A percentile compares a stretch with the other conserved stretches of the same genome.
phyloP scores from a whole-genome alignment of 2,113 vertebrate genomes.

The Circaetus gallicus region DNA sequence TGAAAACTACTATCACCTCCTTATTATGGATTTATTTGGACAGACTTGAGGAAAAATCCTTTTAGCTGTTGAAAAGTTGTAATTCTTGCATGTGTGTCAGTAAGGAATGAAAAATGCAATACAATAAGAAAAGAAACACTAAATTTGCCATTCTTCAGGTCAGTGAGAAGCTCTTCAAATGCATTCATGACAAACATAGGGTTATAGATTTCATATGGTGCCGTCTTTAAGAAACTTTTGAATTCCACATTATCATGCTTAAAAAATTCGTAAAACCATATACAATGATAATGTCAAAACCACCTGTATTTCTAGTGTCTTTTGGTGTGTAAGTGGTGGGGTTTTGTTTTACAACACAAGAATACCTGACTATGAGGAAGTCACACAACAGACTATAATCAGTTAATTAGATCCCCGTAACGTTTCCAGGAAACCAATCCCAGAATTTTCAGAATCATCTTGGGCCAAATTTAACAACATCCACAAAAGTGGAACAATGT shows the following conservation, averaged over 20 bases:
- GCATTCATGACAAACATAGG: background rate
- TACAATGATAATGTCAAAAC: background rate
- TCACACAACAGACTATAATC: background rate
- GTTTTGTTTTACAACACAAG: background rate
- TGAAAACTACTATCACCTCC: background rate
- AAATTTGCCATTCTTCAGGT: background rate
- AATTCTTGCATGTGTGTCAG: background rate
- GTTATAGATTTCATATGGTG: background rate
- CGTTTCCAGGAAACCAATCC: background rate
- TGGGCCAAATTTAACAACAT: background rate
- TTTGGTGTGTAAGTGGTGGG: rapidly evolving
- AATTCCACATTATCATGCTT: background rate
- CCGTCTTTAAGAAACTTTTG: background rate
- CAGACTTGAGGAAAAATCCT: background rate
- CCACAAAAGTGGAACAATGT: background rate
- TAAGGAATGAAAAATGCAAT: background rate
- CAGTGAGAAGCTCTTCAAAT: background rate
- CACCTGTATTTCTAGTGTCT: background rate
- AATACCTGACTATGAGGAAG: background rate
- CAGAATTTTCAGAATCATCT: background rate
- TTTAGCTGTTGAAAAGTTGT: background rate
- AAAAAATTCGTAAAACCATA: background rate
- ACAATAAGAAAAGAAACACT: background rate
- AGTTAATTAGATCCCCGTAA: background rate
- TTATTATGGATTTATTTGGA: background rate